phyloP scores from a whole-genome alignment of 2,797 vertebrate genomes.

The Gallirallus australis region DNA sequence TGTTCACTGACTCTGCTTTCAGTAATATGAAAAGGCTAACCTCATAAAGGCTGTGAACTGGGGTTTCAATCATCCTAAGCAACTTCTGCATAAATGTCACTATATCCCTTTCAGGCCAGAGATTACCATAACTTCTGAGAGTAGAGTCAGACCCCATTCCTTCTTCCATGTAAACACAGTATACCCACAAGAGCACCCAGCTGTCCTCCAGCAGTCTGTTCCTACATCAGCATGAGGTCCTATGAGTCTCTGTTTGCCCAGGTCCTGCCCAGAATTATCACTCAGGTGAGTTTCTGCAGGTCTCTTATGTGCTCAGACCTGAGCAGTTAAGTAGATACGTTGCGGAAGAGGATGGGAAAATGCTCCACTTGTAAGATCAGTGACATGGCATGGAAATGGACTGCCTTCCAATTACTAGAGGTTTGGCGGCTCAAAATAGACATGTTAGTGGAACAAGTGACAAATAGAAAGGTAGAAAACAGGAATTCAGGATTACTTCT shows the following conservation, averaged over 20 bases:
- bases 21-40: slow-evolving; percentile 39
- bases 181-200: accelerated
- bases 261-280: neutral
- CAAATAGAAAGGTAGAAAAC: neutral
- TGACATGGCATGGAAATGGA: neutral
- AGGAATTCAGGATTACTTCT: neutral
- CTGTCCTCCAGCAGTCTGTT: neutral
- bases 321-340: neutral
- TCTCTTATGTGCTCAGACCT: neutral
- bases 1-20: slow-evolving; percentile 32
- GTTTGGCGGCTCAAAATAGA: neutral
- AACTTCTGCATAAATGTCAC: neutral
- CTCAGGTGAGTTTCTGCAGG: neutral
- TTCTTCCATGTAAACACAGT: neutral
- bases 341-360: neutral
- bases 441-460: neutral
- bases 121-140: neutral
- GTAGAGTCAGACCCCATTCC: neutral
- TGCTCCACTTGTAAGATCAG: neutral
- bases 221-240: neutral
- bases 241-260: neutral
- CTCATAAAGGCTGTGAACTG: neutral
- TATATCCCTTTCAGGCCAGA: neutral
- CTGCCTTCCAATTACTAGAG: neutral
- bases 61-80: neutral